Conservation (phyloP, 2,113 vertebrate species). For the Myocastor coypus region DNA sequence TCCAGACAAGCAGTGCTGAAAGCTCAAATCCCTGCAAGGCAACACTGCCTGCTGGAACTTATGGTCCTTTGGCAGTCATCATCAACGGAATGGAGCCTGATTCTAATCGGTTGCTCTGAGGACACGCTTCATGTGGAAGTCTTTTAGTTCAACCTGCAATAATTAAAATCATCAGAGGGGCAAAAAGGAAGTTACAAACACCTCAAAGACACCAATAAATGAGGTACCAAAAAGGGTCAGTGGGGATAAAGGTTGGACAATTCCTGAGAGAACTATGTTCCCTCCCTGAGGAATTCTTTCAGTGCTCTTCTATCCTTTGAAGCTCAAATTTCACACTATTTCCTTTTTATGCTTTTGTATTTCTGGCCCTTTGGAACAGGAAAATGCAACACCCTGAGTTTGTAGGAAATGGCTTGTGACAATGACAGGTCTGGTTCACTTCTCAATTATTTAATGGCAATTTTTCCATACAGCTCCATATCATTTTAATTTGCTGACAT, state of each 20-base stretch:
- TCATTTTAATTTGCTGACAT: conserved; percentile 3
- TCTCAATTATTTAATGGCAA: background rate
- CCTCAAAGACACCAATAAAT: background rate
- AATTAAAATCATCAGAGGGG: conserved; percentile 73
- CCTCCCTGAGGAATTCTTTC: background rate
- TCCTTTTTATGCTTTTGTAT: background rate
- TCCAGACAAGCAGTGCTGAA: background rate
- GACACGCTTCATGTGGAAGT: conserved; percentile 59
- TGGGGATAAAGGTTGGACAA: background rate
- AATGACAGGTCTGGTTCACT: background rate
- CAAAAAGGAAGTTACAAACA: conserved; percentile 46
- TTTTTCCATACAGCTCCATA: background rate
- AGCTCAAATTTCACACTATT: background rate
- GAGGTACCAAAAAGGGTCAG: background rate
- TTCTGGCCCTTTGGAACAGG: background rate
- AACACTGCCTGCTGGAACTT: conserved; percentile 55
- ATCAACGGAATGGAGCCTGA: conserved; percentile 62
- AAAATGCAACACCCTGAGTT: background rate
- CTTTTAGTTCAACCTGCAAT: conserved; percentile 50
- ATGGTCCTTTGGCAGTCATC: conserved; percentile 22
- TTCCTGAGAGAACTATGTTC: background rate
- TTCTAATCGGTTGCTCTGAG: conserved; percentile 65
- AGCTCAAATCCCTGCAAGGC: conserved; percentile 24
- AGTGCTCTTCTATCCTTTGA: background rate
- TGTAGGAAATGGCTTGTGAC: background rate